Conservation (phyloP, 2,797 vertebrate species). For the Eidolon dupreanum region DNA sequence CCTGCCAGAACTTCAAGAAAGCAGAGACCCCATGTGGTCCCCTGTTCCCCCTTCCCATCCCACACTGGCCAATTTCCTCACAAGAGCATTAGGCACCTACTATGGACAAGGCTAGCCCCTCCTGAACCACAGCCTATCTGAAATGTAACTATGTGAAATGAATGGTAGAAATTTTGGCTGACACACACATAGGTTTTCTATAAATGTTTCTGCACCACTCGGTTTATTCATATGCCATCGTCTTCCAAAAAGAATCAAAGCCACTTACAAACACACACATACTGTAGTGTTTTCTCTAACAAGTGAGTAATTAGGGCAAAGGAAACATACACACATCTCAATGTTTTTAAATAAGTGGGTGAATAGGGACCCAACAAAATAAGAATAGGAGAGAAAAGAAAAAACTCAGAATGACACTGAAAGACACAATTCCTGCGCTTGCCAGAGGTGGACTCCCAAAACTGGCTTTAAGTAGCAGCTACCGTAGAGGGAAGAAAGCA, state of each 20-base stretch:
- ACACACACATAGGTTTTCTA: neutral
- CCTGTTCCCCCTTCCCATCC: neutral
- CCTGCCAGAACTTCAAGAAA: neutral
- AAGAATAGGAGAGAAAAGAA: conserved; percentile 2
- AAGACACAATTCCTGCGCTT: neutral
- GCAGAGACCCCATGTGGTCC: neutral
- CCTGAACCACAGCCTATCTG: neutral
- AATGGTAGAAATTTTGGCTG: neutral
- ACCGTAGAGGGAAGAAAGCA: neutral
- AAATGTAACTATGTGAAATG: neutral
- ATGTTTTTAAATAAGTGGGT: neutral
- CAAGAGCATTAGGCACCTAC: neutral
- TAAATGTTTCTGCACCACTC: neutral
- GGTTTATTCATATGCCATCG: neutral
- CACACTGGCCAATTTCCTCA: neutral
- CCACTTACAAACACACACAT: neutral
- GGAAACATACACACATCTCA: neutral
- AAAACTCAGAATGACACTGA: neutral
- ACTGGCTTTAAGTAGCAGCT: neutral
- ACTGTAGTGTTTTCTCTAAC: neutral
- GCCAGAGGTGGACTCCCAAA: neutral
- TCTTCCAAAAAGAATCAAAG: conserved; percentile 45
- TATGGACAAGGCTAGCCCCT: neutral
- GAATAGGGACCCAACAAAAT: neutral
- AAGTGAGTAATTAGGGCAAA: neutral